Conservation (phyloP, 2,888 invertebrate genomes). For the Troilus luridus region DNA sequence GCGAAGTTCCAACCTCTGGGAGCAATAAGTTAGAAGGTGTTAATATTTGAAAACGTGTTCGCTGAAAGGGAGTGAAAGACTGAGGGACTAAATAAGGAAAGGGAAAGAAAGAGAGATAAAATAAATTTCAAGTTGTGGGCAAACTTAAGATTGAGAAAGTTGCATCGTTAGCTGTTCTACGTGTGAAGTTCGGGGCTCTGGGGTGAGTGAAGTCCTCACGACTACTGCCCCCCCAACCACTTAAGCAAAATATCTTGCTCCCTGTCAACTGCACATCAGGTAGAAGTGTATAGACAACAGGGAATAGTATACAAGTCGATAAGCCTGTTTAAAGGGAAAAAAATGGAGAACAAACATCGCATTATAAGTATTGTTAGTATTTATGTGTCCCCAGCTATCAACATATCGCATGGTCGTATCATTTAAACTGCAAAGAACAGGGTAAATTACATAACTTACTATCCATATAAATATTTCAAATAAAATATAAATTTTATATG, state of each 20-base stretch:
- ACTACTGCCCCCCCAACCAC: background rate
- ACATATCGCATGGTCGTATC: too few relatives aligned
- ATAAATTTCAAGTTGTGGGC: slow-evolving; percentile 51
- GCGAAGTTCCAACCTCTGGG: slow-evolving; percentile 10
- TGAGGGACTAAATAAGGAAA: slow-evolving; percentile 42
- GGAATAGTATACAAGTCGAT: background rate
- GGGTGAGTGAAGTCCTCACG: background rate
- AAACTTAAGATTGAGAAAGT: slow-evolving; percentile 56
- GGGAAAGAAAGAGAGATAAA: slow-evolving; percentile 52
- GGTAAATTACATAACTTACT: too few relatives aligned
- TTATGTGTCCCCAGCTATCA: too few relatives aligned
- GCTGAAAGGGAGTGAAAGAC: slow-evolving; percentile 45
- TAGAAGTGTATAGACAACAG: too few relatives aligned
- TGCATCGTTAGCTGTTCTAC: slow-evolving; percentile 30
- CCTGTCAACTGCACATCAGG: background rate
- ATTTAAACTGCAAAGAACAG: too few relatives aligned
- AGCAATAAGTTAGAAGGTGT: slow-evolving; percentile 35
- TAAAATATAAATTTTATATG: too few relatives aligned
- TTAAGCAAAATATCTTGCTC: slow-evolving; percentile 2
- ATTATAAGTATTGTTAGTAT: too few relatives aligned
- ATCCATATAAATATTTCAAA: too few relatives aligned
- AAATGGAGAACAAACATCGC: background rate
- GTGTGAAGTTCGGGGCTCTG: background rate
- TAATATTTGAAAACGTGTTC: slow-evolving; percentile 48
- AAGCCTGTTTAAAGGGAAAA: background rate